Percentiles rank a stretch among this genome's conserved stretches.
Evolutionary conservation across 1,140 invertebrate genomes (phyloP).

Genomic region (Laodelphax striatellus): DNA sequence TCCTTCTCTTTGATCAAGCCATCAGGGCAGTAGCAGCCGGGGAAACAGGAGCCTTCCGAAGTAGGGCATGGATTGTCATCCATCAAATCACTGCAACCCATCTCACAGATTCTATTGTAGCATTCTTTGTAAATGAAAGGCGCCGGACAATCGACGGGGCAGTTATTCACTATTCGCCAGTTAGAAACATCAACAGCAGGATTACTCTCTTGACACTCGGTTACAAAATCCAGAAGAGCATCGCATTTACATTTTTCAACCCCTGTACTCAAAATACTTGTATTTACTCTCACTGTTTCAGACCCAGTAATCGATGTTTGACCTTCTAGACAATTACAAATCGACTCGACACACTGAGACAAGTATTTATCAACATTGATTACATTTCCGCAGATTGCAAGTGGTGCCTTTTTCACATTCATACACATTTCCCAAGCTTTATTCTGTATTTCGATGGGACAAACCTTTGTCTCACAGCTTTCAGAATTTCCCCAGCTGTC

Average conservation of each 20-base stretch:
- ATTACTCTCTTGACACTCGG: constrained; percentile 53
- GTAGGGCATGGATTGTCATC: constrained; percentile 45
- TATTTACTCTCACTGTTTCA: neutral
- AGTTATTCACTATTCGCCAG: constrained; percentile 58
- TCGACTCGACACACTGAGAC: constrained; percentile 56
- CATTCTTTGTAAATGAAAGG: constrained; percentile 70
- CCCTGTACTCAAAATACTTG: constrained; percentile 23
- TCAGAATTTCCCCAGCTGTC: constrained; percentile 51
- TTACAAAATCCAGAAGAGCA: constrained; percentile 51
- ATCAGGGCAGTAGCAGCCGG: constrained; percentile 73
- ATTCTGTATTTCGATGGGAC: constrained; percentile 42
- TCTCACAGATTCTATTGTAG: constrained; percentile 57
- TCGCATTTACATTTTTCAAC: constrained; percentile 52
- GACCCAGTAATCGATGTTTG: constrained; percentile 18
- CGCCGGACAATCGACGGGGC: constrained; percentile 51
- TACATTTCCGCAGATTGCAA: constrained; percentile 44
- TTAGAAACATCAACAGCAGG: constrained; percentile 45
- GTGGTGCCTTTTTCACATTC: constrained; percentile 37
- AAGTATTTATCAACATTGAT: constrained; percentile 52
- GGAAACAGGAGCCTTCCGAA: constrained; percentile 52
- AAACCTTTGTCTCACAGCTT: constrained; percentile 42
- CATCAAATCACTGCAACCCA: constrained; percentile 50
- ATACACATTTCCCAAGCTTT: constrained; percentile 50
- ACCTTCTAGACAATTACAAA: constrained; percentile 48
- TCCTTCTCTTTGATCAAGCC: constrained; percentile 57